phyloP scores from a whole-genome alignment of 30 jellyfish, hydroid and myxozoan species.

The Rhopilema esculentum region DNA sequence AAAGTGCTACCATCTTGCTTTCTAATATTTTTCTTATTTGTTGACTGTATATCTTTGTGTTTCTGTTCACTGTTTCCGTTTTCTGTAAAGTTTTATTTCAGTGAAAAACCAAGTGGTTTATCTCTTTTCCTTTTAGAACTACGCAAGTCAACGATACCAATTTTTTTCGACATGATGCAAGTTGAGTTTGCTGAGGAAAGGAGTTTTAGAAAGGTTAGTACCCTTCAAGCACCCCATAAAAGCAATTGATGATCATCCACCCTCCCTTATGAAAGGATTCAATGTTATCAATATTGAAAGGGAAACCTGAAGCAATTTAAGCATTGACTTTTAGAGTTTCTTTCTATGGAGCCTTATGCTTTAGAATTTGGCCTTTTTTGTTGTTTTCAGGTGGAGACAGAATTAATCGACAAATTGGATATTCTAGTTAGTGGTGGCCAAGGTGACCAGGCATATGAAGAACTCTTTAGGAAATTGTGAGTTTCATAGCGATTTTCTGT shows the following conservation, averaged over 20 bases:
- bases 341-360: too few species aligned
- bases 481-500: conserved; percentile 20
- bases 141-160: conserved; percentile 89
- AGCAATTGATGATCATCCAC: too few species aligned
- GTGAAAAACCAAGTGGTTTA: too few species aligned
- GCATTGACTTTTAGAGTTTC: background rate
- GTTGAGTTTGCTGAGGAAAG: conserved; percentile 77
- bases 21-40: too few species aligned
- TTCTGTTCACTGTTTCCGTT: too few species aligned
- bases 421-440: conserved; percentile 74
- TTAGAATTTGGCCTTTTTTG: background rate
- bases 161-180: conserved; percentile 95
- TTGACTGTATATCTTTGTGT: too few species aligned
- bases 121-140: conserved; percentile 73
- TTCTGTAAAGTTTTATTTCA: too few species aligned
- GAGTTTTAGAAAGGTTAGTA: conserved; percentile 74
- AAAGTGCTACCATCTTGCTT: too few species aligned
- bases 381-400: conserved; percentile 89
- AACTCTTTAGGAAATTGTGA: conserved; percentile 84
- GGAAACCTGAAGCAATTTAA: too few species aligned
- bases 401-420: conserved; percentile 85
- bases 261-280: too few species aligned
- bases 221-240: background rate
- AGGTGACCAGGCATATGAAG: conserved; percentile 90
- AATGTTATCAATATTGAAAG: too few species aligned